Evolutionary conservation across 2,113 vertebrate species (phyloP), one percentile per base, ranked within the genome.

Genomic region (Cisticola juncidis): DNA sequence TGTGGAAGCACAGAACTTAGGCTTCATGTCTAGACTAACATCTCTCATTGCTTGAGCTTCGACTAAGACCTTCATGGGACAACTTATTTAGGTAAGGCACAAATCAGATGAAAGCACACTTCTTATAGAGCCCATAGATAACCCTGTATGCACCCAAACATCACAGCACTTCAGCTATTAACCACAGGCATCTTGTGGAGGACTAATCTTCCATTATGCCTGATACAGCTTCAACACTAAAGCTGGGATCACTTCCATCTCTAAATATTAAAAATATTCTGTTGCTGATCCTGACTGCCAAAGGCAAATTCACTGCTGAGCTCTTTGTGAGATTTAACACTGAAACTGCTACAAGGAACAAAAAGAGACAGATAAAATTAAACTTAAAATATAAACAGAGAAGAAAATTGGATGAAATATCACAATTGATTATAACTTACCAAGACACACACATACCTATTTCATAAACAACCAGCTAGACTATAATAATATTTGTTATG

Each of bases 111-210:
- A 33, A 47, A 60, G 9, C 22, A 24, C 9, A 36, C 11, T 5
- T 84, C 36, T 31, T 33, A 14, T 22, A 38, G 38, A 84, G 18
- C 20, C 44, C 23, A 5, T 0, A 50, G 26, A 42, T n/a, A 53
- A 40, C 2, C 2, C 25, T 50, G 2, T 5, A 31, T 2, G 1
- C 40, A 10, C 45, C 51, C 45, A 57, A 68, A 17, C 7, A 53
- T 8, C 9, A 2, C 35, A 70, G 24, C 14, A 50, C 33, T 36
- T 66, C 15, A 47, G 10, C 40, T 28, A 26, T 42, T 77, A 45
- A 45, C 20, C 60, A 62, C 9, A 85, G 24, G 36, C 10, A 56
- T 23, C 57, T 71, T 68, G 18, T 5, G 33, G 25, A 19, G n/a
- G 28, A 25, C 50, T 81, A 44, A 22, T 28, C 53, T 45, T 71